Conservation (phyloP, 2,888 invertebrate species). For the Syrista parreyssii region DNA sequence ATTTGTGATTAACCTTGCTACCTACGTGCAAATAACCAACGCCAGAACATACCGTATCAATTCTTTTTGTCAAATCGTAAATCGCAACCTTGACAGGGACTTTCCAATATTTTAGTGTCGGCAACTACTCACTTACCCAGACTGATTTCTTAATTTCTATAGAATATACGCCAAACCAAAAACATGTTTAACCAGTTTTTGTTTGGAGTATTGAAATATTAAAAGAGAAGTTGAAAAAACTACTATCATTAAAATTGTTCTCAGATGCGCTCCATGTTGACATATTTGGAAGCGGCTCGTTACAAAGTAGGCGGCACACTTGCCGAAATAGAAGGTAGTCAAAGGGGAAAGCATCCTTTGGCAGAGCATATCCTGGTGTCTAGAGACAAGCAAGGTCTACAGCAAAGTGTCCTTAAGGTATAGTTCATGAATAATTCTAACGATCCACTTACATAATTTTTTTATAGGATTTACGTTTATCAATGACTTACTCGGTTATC, state of each 20-base stretch:
- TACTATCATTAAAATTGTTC: background rate
- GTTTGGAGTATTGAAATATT: no score
- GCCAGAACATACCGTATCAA: background rate
- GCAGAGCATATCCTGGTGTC: constrained; percentile 88
- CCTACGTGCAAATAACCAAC: background rate
- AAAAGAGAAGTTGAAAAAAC: background rate
- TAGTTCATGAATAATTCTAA: background rate
- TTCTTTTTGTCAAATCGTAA: background rate
- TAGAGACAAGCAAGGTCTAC: constrained; percentile 89
- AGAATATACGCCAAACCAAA: background rate
- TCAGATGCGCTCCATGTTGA: constrained; percentile 92
- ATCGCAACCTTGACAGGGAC: background rate
- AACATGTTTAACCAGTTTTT: background rate
- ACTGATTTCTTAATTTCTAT: background rate
- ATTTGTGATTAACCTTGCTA: background rate
- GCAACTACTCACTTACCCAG: background rate
- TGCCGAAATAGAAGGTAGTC: constrained; percentile 83
- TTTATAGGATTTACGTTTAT: background rate
- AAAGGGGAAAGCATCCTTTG: constrained; percentile 83
- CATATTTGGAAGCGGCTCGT: constrained; percentile 90
- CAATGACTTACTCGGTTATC: background rate
- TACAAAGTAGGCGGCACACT: constrained; percentile 88
- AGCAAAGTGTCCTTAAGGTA: constrained; percentile 86
- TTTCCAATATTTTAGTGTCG: background rate
- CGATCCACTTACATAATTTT: background rate